phyloP scores from a whole-genome alignment of 2,797 vertebrate species.

The Rhinichthys osculus region DNA sequence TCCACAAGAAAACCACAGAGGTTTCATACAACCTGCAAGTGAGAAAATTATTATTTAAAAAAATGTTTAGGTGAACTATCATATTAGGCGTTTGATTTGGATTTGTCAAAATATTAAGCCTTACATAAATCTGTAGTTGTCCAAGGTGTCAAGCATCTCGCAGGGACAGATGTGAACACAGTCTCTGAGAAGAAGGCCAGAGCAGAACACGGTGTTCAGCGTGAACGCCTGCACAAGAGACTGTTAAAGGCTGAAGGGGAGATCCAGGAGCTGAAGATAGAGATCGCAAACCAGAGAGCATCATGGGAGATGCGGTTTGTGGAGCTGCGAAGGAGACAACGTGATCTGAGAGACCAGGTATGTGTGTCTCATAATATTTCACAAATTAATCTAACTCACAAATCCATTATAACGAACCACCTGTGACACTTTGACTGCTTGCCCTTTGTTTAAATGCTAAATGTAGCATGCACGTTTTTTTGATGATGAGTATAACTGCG shows the following conservation, averaged over 20 bases:
- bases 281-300: slow-evolving; percentile 74
- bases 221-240: slow-evolving; percentile 71
- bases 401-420: neutral
- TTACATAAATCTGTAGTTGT: slow-evolving; percentile 3
- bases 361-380: slow-evolving; percentile 17
- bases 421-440: neutral
- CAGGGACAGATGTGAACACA: slow-evolving; percentile 33
- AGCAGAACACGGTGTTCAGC: slow-evolving; percentile 63
- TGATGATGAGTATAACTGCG: neutral
- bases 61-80: neutral
- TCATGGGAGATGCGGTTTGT: slow-evolving; percentile 78
- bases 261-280: slow-evolving; percentile 78
- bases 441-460: neutral
- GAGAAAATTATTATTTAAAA: neutral
- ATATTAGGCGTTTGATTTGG: neutral
- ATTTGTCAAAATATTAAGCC: neutral
- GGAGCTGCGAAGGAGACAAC: slow-evolving; percentile 77
- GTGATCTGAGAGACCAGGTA: slow-evolving; percentile 77
- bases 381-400: neutral
- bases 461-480: neutral
- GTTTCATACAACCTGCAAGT: neutral
- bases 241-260: slow-evolving; percentile 80
- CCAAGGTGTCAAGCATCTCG: neutral
- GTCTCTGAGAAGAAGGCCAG: slow-evolving; percentile 61
- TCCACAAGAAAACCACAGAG: too few species aligned